phyloP scores from a whole-genome alignment of 2,797 vertebrate genomes.

The Ptychadena robeensis region DNA sequence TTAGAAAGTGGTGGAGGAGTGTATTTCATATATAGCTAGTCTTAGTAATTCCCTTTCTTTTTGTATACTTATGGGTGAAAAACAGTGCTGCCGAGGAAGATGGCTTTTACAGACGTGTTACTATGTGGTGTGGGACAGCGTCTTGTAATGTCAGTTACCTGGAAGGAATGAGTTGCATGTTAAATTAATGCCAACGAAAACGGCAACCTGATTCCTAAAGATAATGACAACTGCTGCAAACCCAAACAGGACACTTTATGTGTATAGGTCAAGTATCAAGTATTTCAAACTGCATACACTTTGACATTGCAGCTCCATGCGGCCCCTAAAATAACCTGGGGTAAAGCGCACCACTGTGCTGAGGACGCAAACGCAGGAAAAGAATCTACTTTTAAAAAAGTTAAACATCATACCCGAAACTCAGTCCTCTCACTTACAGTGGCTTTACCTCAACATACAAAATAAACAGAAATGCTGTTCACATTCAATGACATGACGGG shows the following conservation, averaged over 20 bases:
- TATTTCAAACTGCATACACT: not conserved
- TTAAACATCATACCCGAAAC: not conserved
- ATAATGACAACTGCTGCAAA: not conserved
- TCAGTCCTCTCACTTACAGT: conserved; percentile 24
- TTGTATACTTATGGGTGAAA: conserved; percentile 37
- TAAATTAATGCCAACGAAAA: conserved; percentile 11
- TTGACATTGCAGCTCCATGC: not conserved
- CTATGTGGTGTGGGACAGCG: not conserved
- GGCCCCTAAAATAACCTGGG: not conserved
- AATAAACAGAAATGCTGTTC: not conserved
- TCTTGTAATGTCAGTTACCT: not conserved
- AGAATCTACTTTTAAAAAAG: not conserved
- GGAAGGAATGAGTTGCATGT: not conserved
- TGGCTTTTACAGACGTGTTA: conserved; percentile 9
- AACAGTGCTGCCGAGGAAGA: conserved; percentile 33
- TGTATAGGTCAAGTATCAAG: not conserved
- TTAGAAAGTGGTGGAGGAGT: conserved; percentile 70
- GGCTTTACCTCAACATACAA: conserved; percentile 25
- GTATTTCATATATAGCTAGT: conserved; percentile 66
- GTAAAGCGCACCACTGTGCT: not conserved
- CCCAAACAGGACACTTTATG: not conserved
- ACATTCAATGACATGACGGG: conserved; percentile 13
- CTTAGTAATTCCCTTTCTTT: conserved; percentile 63
- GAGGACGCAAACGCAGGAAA: not conserved
- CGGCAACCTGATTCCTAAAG: not conserved